phyloP scores from a whole-genome alignment of 2,797 vertebrate species.

The Protonibea diacanthus region DNA sequence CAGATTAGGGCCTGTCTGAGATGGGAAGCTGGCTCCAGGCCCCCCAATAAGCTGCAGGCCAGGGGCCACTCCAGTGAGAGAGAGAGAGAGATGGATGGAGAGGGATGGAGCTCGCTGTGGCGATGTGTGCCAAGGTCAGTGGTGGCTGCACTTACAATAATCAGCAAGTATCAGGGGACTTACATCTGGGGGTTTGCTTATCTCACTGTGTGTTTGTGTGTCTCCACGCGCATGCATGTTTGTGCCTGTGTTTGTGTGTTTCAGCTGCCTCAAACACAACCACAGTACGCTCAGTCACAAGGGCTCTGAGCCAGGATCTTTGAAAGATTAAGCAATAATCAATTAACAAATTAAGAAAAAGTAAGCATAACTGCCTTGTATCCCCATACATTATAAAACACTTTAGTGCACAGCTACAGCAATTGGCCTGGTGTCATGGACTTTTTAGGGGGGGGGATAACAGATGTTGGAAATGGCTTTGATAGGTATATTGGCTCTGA shows the following conservation, averaged over 20 bases:
- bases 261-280: slow-evolving; percentile 23
- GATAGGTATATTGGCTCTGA: slow-evolving; percentile 78
- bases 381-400: slow-evolving; percentile 54
- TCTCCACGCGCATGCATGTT: not conserved
- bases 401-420: slow-evolving; percentile 50
- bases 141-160: slow-evolving; percentile 67
- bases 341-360: slow-evolving; percentile 75
- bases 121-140: slow-evolving; percentile 77
- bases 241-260: slow-evolving; percentile 45
- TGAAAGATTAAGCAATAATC: slow-evolving; percentile 69
- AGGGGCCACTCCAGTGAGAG: slow-evolving; percentile 75
- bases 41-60: slow-evolving; percentile 78
- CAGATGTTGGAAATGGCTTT: slow-evolving; percentile 83
- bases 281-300: slow-evolving; percentile 15
- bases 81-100: slow-evolving; percentile 39
- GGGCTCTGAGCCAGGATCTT: slow-evolving; percentile 55
- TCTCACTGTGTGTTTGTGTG: slow-evolving; percentile 50
- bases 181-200: slow-evolving; percentile 54
- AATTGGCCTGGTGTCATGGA: slow-evolving; percentile 52
- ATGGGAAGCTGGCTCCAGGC: slow-evolving; percentile 79
- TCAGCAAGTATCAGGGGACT: slow-evolving; percentile 70
- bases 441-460: slow-evolving; percentile 54
- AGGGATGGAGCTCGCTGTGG: slow-evolving; percentile 37
- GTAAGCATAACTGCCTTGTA: slow-evolving; percentile 55
- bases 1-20: slow-evolving; percentile 84